phyloP scores from a whole-genome alignment of 2,888 invertebrate genomes.

The Brenthis ino region DNA sequence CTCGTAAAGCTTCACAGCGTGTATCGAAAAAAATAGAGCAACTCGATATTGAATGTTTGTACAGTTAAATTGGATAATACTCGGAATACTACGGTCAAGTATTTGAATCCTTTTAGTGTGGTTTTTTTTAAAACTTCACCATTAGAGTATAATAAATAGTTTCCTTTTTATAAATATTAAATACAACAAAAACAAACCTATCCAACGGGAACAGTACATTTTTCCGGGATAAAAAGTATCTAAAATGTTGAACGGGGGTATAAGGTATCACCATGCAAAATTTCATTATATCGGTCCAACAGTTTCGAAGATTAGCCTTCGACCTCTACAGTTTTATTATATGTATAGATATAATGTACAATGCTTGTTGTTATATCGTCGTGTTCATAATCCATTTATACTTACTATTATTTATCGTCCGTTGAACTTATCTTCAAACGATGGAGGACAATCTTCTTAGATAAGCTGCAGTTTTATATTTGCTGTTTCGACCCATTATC shows the following conservation, averaged over 20 bases:
- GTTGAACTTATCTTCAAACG: slow-evolving; percentile 31
- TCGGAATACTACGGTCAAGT: neutral
- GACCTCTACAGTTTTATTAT: too few species aligned
- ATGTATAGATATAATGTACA: too few species aligned
- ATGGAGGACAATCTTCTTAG: slow-evolving; percentile 22
- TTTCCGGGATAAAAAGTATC: too few species aligned
- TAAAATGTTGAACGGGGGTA: too few species aligned
- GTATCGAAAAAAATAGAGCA: neutral
- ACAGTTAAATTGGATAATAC: neutral
- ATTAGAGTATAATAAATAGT: too few species aligned
- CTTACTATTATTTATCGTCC: slow-evolving; percentile 29
- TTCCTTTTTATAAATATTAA: too few species aligned
- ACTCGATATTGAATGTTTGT: slow-evolving; percentile 8
- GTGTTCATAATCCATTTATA: slow-evolving; percentile 7
- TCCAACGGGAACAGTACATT: too few species aligned
- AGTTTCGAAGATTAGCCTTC: too few species aligned
- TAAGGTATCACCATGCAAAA: too few species aligned
- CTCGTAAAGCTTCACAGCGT: slow-evolving; percentile 2
- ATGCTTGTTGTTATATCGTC: neutral
- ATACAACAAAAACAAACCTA: too few species aligned
- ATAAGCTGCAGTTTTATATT: slow-evolving; percentile 19
- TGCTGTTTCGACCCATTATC: slow-evolving; percentile 1
- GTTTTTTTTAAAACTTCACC: too few species aligned
- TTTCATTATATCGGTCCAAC: too few species aligned
- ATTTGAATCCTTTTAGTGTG: neutral